Base-by-base conservation (phyloP, 2,113 vertebrate genomes). In the Loxodonta africana region DNA sequence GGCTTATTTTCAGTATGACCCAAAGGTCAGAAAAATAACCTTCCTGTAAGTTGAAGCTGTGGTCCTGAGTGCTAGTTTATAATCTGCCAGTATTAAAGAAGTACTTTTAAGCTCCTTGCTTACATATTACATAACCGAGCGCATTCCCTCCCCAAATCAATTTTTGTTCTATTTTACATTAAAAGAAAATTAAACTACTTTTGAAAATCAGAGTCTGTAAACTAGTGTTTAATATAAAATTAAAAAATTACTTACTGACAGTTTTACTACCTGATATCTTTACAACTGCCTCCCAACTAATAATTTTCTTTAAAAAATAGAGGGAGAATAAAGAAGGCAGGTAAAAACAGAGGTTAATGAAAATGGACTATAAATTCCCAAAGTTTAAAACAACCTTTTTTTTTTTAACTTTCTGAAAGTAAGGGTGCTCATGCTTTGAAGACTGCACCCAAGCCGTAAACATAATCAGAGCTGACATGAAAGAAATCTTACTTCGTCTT, bases 381-480 rank as follows among this genome's bases (percentile, higher is more conserved):
- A 95, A 94, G 81, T 97, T 97, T 88, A 82, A 90, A 88, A 84
- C 25, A 86, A 97, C 41, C 78, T 87, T 96, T 88, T 41, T 95
- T 41, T 95, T 91, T 83, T 33, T 26, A 84, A 97, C 78, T 96
- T 97, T 74, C 57, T 10, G 3, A 53, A 96, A 90, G 78, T 53
- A 95, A 84, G 41, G 91, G 14, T 0, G 17, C 67, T 94, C 53
- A 41, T 85, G 48, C 67, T 15, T 41, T 0, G 44, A 80, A 96
- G 67, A 60, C 12, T 11, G 83, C 88, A 84, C 23, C 60, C 84
- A 67, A 41, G 33, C n/a, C 60, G 73, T 73, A 97, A 94, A 90
- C 60, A 88, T 85, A 95, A 96, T 95, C 41, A 60, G 33, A 92
- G 95, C 92, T 92, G 95, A 97, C 95, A 77, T 87, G 90, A 92